phyloP scores from a whole-genome alignment of 2,888 invertebrate species.

The Holacanthella duospinosa region DNA sequence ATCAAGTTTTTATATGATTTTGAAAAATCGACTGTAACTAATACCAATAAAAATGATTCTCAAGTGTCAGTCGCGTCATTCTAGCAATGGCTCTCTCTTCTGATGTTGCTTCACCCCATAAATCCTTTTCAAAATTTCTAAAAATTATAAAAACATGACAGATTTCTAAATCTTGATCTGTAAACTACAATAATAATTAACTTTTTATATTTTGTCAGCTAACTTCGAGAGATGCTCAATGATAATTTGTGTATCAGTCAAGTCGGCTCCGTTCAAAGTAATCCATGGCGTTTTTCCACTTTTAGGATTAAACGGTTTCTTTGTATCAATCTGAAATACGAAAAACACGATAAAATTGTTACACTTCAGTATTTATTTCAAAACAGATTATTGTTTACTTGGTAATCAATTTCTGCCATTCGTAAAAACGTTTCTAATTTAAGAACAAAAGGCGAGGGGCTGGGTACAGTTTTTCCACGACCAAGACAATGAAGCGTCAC shows the following conservation, averaged over 20 bases:
- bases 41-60: conserved; percentile 43
- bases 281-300: conserved; percentile 26
- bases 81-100: conserved; percentile 39
- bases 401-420: conserved; percentile 3
- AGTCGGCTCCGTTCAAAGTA: conserved; percentile 29
- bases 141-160: not conserved
- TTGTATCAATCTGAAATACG: not conserved
- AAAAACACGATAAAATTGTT: not conserved
- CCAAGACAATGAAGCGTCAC: not conserved
- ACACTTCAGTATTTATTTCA: not conserved
- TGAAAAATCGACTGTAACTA: not conserved
- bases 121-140: conserved; percentile 38
- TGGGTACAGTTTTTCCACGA: not conserved
- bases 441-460: conserved; percentile 6
- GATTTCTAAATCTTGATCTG: not conserved
- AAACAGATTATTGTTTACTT: not conserved
- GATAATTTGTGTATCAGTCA: conserved; percentile 27
- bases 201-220: too few species aligned
- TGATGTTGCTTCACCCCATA: conserved; percentile 38
- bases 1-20: not conserved
- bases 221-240: conserved; percentile 21
- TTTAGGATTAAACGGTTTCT: conserved; percentile 1
- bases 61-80: conserved; percentile 41
- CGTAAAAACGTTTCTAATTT: conserved; percentile 5
- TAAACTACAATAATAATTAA: not conserved